phyloP scores from a whole-genome alignment of 2,888 invertebrate genomes.

The Chrysomela aeneicollis region DNA sequence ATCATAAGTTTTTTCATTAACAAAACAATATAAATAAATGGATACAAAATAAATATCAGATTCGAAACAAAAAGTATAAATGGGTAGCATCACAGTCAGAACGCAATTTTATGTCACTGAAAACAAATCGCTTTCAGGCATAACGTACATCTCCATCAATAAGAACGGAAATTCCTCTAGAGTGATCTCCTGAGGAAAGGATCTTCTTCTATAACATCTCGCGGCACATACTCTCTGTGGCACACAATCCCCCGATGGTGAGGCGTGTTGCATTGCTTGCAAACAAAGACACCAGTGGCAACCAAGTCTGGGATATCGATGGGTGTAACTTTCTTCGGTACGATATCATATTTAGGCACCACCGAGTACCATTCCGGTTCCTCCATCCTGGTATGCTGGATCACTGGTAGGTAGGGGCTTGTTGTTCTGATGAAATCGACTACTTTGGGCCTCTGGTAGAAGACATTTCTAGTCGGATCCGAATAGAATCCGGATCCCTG shows the following conservation, averaged over 20 bases:
- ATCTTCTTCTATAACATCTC: background rate
- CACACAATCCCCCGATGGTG: constrained; percentile 16
- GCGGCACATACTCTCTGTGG: constrained; percentile 24
- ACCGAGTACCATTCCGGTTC: constrained; percentile 27
- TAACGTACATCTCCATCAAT: too few species aligned
- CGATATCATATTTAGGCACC: constrained; percentile 31
- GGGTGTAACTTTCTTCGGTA: constrained; percentile 24
- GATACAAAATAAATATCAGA: too few species aligned
- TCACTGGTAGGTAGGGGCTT: constrained; percentile 14
- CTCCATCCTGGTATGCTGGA: constrained; percentile 19
- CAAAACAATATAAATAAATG: too few species aligned
- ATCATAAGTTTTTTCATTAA: too few species aligned
- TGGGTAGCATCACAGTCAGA: background rate
- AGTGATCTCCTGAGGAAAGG: too few species aligned
- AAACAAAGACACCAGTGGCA: constrained; percentile 26
- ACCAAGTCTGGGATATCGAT: constrained; percentile 25
- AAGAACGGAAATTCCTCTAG: too few species aligned
- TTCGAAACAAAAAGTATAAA: background rate
- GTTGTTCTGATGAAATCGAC: constrained; percentile 23
- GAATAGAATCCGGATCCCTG: constrained; percentile 34
- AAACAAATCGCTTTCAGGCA: too few species aligned
- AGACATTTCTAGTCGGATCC: constrained; percentile 32
- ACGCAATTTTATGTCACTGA: too few species aligned
- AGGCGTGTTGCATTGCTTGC: constrained; percentile 18
- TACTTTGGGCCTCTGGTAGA: constrained; percentile 34